These are phyloP conservation scores for Neoniphon sammara DNA, from an alignment of 2,797 vertebrate genomes.

Conservation along the genomic window DNA sequence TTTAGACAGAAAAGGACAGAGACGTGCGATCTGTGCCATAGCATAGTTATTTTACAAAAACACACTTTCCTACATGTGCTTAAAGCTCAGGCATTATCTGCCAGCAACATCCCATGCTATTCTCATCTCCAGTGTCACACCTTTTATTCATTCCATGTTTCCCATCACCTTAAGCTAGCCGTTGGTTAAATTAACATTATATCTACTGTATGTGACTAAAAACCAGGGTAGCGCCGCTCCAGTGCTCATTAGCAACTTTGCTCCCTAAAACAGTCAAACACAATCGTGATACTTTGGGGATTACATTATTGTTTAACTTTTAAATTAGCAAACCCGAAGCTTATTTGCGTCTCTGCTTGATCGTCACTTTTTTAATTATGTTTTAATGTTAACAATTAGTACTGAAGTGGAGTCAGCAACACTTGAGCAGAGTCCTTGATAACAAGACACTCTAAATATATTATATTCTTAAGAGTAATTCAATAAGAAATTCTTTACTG, in stretches of 20 bases:
- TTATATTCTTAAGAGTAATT: constrained; percentile 54
- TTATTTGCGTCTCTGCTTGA: constrained; percentile 74
- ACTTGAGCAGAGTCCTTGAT: constrained; percentile 72
- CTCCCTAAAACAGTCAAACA: constrained; percentile 58
- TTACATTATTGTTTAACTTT: constrained; percentile 67
- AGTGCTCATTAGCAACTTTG: constrained; percentile 68
- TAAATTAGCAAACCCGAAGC: constrained; percentile 67
- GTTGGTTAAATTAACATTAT: constrained; percentile 45
- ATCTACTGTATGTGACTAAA: constrained; percentile 14
- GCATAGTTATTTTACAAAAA: constrained; percentile 6
- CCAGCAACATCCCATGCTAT: neutral
- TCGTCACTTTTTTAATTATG: constrained; percentile 86
- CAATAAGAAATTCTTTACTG: constrained; percentile 1
- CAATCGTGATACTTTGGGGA: constrained; percentile 56
- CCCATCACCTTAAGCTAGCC: constrained; percentile 16
- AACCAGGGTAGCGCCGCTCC: constrained; percentile 32
- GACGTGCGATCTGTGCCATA: constrained; percentile 5
- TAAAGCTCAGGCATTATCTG: neutral
- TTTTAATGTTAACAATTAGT: constrained; percentile 89
- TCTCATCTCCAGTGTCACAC: neutral
- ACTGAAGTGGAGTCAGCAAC: constrained; percentile 82
- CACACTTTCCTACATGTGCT: neutral
- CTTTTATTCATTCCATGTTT: neutral
- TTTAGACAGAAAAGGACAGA: constrained; percentile 18
- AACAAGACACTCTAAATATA: constrained; percentile 43